A percentile compares a stretch with the other conserved stretches of the same genome.
phyloP scores from a whole-genome alignment of 1,140 invertebrate genomes.

The Acromyrmex heyeri region DNA sequence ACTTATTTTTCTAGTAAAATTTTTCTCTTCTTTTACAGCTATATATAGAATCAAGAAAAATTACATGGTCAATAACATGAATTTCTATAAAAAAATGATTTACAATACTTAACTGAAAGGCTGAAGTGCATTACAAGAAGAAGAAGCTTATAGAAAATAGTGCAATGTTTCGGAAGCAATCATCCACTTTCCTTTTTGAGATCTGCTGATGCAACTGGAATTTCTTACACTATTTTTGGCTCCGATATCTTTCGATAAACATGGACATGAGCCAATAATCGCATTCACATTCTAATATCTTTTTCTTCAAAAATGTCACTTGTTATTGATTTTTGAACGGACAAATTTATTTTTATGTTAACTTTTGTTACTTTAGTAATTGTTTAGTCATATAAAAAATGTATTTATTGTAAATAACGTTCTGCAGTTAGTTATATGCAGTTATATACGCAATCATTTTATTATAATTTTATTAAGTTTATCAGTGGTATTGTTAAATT shows the following conservation, averaged over 20 bases:
- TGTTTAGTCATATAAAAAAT: not conserved
- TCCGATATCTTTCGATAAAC: conserved; percentile 48
- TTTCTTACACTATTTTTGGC: conserved; percentile 64
- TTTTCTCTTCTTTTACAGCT: not conserved
- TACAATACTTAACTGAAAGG: not conserved
- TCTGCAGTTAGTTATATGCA: not conserved
- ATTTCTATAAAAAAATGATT: conserved; percentile 10
- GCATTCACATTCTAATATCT: conserved; percentile 21
- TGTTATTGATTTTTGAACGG: not conserved
- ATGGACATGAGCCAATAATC: conserved; percentile 72
- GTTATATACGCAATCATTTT: not conserved
- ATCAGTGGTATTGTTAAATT: not conserved
- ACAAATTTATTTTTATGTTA: conserved; percentile 10
- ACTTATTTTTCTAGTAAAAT: not conserved
- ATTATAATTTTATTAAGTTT: not conserved
- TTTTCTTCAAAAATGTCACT: conserved; percentile 1
- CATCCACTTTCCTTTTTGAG: conserved; percentile 68
- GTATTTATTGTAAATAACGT: not conserved
- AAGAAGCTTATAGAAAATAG: conserved; percentile 62
- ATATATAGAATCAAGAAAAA: not conserved
- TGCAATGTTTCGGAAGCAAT: conserved; percentile 74
- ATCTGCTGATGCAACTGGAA: conserved; percentile 59
- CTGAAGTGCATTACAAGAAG: conserved; percentile 21
- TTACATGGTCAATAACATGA: not conserved
- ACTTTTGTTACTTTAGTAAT: not conserved